Conservation (phyloP, 92 coral and sea anemone species). For the Umimayanthus kanabou region DNA sequence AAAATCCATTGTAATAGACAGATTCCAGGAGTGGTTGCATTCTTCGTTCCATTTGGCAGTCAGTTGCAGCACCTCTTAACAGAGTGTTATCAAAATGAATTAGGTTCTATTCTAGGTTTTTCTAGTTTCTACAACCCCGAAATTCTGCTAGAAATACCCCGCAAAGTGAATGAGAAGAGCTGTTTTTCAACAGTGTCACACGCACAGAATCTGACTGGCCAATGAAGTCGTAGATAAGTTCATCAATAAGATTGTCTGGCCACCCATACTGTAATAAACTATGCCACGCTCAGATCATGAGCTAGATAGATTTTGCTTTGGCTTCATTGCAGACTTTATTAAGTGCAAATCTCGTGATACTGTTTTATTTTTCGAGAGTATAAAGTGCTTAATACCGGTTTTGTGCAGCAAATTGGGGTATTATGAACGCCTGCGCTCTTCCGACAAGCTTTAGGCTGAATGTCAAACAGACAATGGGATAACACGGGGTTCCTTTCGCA, state of each 20-base stretch:
- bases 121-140: background rate
- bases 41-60: background rate
- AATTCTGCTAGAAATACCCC: slow-evolving; percentile 7
- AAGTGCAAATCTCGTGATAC: background rate
- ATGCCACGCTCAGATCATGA: background rate
- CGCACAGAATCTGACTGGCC: slow-evolving; percentile 18
- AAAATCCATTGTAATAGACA: background rate
- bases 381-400: background rate
- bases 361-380: slow-evolving; percentile 15
- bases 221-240: slow-evolving; percentile 25
- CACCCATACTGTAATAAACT: slow-evolving; percentile 30
- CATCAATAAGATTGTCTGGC: slow-evolving; percentile 28
- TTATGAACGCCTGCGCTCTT: slow-evolving; percentile 4
- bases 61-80: background rate
- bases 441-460: background rate
- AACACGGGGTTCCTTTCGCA: slow-evolving; percentile 34
- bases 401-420: background rate
- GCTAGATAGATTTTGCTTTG: background rate
- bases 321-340: background rate
- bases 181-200: slow-evolving; percentile 37
- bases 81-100: background rate
- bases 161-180: background rate
- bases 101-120: background rate
- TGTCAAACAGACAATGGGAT: slow-evolving; percentile 23
- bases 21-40: background rate